A percentile compares a stretch with the other conserved stretches of the same genome.
Evolutionary conservation across 2,888 invertebrate species (phyloP).

Genomic region (Plutella xylostella): DNA sequence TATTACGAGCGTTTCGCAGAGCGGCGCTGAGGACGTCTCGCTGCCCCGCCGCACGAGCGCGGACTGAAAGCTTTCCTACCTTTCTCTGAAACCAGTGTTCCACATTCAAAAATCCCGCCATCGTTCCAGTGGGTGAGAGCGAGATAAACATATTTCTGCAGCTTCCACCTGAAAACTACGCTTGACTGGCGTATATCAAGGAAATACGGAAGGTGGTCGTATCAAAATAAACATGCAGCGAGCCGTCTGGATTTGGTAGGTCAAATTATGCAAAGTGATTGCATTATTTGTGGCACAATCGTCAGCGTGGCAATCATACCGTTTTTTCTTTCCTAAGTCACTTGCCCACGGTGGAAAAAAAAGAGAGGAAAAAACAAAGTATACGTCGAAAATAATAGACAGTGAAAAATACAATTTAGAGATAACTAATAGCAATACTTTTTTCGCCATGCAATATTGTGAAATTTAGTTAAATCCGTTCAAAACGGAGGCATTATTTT

Average conservation of each 20-base stretch:
- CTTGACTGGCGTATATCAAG: conserved; percentile 34
- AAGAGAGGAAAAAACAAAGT: no score
- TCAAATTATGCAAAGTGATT: conserved; percentile 10
- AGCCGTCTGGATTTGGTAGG: conserved; percentile 32
- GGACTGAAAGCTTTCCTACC: conserved; percentile 50
- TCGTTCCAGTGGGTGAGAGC: conserved; percentile 28
- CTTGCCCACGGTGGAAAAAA: no score
- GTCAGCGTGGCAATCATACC: no score
- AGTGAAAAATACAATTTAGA: no score
- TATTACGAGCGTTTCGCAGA: conserved; percentile 20
- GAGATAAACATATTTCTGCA: conserved; percentile 26
- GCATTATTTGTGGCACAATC: no score
- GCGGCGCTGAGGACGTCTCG: conserved; percentile 36
- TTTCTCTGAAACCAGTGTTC: conserved; percentile 26
- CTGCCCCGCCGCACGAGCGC: conserved; percentile 52
- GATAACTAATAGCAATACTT: no score
- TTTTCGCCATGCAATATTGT: no score
- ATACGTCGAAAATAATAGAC: no score
- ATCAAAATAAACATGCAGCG: conserved; percentile 56
- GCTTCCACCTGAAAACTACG: conserved; percentile 24
- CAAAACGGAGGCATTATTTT: no score
- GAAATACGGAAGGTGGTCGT: conserved; percentile 47
- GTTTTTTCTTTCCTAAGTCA: no score
- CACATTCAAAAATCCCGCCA: conserved; percentile 19
- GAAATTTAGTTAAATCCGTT: no score